Percentiles rank a stretch among this genome's conserved stretches.
phyloP scores from a whole-genome alignment of 2,797 vertebrate genomes.

The Decapterus maruadsi region DNA sequence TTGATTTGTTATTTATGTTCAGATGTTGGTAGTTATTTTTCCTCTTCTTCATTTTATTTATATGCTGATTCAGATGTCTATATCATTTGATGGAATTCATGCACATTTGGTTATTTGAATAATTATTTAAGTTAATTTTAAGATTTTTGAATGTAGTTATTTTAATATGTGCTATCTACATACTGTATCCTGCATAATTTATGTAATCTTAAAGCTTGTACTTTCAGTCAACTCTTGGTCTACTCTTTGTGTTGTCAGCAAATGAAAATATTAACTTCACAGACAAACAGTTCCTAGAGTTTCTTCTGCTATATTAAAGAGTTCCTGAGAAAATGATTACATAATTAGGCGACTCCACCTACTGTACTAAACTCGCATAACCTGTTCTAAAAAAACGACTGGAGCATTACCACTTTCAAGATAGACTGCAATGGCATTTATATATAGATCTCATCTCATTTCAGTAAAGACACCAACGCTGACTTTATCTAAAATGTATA shows the following conservation, averaged over 20 bases:
- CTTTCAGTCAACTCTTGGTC: neutral
- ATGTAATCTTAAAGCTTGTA: neutral
- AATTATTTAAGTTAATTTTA: too few species aligned
- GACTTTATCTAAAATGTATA: neutral
- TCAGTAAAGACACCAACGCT: neutral
- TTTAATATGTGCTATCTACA: constrained; percentile 2
- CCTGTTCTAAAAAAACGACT: neutral
- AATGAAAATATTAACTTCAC: too few species aligned
- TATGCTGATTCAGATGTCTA: constrained; percentile 1
- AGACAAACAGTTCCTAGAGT: too few species aligned
- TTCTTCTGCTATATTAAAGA: too few species aligned
- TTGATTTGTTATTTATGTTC: neutral
- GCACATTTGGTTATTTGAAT: neutral
- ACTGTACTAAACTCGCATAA: constrained; percentile 5
- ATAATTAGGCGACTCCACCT: too few species aligned
- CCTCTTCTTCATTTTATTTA: too few species aligned
- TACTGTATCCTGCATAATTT: neutral
- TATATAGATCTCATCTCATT: neutral
- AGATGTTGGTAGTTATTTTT: neutral
- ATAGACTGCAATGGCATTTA: too few species aligned
- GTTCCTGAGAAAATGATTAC: too few species aligned
- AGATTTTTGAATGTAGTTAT: neutral
- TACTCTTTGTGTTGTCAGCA: neutral
- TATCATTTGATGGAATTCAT: neutral
- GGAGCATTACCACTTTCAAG: neutral